These are phyloP conservation scores for Amblyjoppa fuscipennis DNA, from an alignment of 2,888 invertebrate species.

Conservation along the genomic window DNA sequence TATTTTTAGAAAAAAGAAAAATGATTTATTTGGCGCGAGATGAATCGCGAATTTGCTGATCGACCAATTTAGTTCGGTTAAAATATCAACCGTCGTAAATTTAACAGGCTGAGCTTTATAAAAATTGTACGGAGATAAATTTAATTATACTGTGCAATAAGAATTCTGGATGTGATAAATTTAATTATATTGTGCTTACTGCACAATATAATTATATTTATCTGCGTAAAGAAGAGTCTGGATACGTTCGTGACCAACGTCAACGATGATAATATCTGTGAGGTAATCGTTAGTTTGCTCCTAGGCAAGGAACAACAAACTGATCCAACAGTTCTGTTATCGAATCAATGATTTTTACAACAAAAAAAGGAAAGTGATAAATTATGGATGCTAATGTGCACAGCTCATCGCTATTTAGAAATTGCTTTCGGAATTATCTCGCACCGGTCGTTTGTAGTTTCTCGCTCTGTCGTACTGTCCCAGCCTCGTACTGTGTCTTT, in stretches of 20 bases:
- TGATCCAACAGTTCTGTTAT: neutral
- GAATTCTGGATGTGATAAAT: too few species aligned
- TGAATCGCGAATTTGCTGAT: neutral
- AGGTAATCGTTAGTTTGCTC: neutral
- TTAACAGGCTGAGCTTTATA: too few species aligned
- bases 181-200: too few species aligned
- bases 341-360: neutral
- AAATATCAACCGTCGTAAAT: neutral
- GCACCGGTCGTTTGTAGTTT: constrained; percentile 10
- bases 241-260: neutral
- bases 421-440: constrained; percentile 30
- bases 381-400: neutral
- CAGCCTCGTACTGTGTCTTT: constrained; percentile 6
- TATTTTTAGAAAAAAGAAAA: too few species aligned
- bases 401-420: constrained; percentile 53
- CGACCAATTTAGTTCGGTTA: neutral
- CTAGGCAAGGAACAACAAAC: neutral
- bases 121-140: neutral
- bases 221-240: neutral
- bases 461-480: constrained; percentile 22
- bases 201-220: too few species aligned
- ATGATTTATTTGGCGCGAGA: too few species aligned
- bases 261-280: neutral
- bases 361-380: neutral
- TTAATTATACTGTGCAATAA: neutral